Base-by-base conservation (phyloP, 2,888 invertebrate genomes). In the Prosopocoilus inquinatus region DNA sequence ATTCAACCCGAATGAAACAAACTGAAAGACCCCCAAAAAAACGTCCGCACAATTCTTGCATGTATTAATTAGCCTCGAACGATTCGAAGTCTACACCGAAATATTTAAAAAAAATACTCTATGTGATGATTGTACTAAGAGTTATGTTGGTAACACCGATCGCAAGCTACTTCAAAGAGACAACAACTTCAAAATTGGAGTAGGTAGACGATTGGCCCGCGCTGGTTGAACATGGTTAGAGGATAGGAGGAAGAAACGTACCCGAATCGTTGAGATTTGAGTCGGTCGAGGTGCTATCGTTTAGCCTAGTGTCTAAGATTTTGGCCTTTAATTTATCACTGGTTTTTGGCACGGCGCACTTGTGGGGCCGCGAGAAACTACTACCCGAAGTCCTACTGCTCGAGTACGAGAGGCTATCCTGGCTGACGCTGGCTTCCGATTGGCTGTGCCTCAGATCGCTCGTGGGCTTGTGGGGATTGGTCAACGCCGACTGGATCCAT, bases 231-330 rank as follows among this genome's bases (percentile, higher is more conserved):
- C 32, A 47, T 47, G 46, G 38, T 61, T 77, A 84, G 70, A 84
- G 81, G 69, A 84, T 84, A 56, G 84, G 83, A 44, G 84, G 84
- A 66, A 85, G 75, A 72, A 84, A 85, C 45, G 83, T 84, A 60
- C 84, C 84, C 45, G 84, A 84, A 72, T 84, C 84, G 69, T 84
- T 83, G 62, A 84, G 78, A 69, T 82, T 82, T 57, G 78, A 75
- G 63, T 80, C 79, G 62, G 79, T 72, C 60, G 78, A 77, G 61
- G 78, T 76, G 65, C 77, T 79, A 66, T 80, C 79, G 55, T 71
- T 70, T 59, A 69, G 57, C 63, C 70, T 70, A 62, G 67, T 69
- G 56, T 73, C 75, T 65, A 76, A 67, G 50, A 74, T 70, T 73
- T 74, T 76, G 69, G 75, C 74, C 70, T 74, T 75, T 61, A 73